These are phyloP conservation scores for Orientallactaga bullata DNA, from an alignment of 2,113 vertebrate species.

Conservation along the genomic window DNA sequence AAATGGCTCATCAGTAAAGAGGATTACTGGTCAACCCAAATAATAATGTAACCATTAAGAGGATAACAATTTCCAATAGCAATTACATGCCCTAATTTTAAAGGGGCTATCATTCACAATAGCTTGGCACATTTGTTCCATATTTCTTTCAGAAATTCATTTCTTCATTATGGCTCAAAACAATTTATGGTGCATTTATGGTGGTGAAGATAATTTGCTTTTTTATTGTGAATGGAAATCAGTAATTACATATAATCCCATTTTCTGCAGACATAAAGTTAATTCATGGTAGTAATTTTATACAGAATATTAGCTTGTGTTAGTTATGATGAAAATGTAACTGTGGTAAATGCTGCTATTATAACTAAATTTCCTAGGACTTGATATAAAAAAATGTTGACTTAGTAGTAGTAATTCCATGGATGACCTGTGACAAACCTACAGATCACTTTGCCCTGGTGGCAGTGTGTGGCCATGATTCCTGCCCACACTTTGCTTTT, in stretches of 20 bases:
- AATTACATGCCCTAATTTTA: slow-evolving; percentile 92
- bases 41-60: slow-evolving; percentile 89
- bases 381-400: slow-evolving; percentile 81
- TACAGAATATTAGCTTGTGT: slow-evolving; percentile 88
- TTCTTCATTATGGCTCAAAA: slow-evolving; percentile 92
- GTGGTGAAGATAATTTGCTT: slow-evolving; percentile 91
- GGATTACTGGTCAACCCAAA: slow-evolving; percentile 88
- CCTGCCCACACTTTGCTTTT: background rate
- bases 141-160: slow-evolving; percentile 93
- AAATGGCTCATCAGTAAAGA: slow-evolving; percentile 86
- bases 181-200: slow-evolving; percentile 91
- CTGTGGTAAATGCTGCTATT: slow-evolving; percentile 82
- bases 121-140: slow-evolving; percentile 90
- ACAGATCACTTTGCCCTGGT: background rate
- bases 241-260: slow-evolving; percentile 91
- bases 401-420: slow-evolving; percentile 80
- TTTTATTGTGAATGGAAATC: slow-evolving; percentile 92
- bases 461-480: background rate
- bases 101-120: slow-evolving; percentile 90
- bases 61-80: slow-evolving; percentile 89
- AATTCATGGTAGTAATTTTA: slow-evolving; percentile 91
- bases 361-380: slow-evolving; percentile 81
- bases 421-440: slow-evolving; percentile 77
- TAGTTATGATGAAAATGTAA: slow-evolving; percentile 89
- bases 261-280: slow-evolving; percentile 91